Percentiles rank a stretch among this genome's conserved stretches.
Evolutionary conservation across 2,797 vertebrate genomes (phyloP).

Genomic region (Varecia variegata): DNA sequence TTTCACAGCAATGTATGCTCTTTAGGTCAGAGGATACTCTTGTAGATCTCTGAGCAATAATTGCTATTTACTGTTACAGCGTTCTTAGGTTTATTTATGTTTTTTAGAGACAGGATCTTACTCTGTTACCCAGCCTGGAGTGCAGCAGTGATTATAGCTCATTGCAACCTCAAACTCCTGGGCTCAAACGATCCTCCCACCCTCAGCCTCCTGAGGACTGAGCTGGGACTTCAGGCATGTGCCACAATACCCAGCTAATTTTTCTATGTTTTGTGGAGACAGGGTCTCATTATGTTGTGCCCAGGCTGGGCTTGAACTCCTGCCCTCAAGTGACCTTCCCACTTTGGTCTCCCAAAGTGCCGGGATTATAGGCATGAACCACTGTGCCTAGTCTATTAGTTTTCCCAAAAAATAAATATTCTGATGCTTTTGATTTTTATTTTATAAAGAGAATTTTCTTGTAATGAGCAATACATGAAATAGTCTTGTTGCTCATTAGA

Average conservation of each 20-base stretch:
- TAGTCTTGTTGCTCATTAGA: neutral
- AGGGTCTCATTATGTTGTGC: neutral
- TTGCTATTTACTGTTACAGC: neutral
- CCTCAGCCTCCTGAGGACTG: neutral
- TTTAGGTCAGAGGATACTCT: neutral
- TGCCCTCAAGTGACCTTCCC: neutral
- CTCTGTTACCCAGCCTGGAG: too few relatives aligned
- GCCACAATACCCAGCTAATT: neutral
- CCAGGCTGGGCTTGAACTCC: neutral
- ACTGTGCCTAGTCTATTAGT: neutral
- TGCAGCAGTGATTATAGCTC: neutral
- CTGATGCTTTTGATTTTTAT: constrained; percentile 15
- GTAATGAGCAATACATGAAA: constrained; percentile 37
- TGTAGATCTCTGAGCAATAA: neutral
- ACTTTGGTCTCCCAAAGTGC: neutral
- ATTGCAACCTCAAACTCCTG: neutral
- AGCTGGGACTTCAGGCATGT: too few relatives aligned
- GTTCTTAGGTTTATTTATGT: neutral
- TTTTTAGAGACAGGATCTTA: too few relatives aligned
- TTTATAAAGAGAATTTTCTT: constrained; percentile 43
- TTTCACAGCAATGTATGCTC: neutral
- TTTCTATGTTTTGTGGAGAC: neutral
- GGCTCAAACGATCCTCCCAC: neutral
- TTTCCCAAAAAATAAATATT: neutral
- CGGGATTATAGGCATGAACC: neutral